phyloP scores from a whole-genome alignment of 2,113 vertebrate species.

The Piliocolobus tephrosceles region DNA sequence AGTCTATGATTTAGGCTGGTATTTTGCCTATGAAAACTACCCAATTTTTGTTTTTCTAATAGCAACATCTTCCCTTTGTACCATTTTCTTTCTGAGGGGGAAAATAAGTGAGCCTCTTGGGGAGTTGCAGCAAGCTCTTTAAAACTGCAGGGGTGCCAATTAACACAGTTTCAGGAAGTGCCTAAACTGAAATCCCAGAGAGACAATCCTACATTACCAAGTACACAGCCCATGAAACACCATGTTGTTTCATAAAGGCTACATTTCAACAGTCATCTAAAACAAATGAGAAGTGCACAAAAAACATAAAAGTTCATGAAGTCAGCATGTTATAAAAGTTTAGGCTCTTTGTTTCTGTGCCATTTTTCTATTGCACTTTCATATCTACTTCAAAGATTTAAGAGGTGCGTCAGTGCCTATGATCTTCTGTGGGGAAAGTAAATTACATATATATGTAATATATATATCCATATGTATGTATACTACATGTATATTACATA shows the following conservation, averaged over 20 bases:
- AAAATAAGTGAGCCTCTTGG: not conserved
- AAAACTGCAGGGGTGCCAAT: slow-evolving; percentile 7
- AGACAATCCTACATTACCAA: not conserved
- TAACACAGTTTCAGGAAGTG: slow-evolving; percentile 9
- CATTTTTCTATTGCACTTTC: not conserved
- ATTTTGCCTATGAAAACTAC: not conserved
- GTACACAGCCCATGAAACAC: not conserved
- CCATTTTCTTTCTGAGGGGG: not conserved
- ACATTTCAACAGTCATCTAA: not conserved
- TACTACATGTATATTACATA: too few species aligned
- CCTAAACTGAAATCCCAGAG: slow-evolving; percentile 18
- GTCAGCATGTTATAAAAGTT: not conserved
- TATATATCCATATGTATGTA: too few species aligned
- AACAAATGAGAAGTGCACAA: not conserved
- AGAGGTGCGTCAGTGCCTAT: not conserved
- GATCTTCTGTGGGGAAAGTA: not conserved
- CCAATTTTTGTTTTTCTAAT: slow-evolving; percentile 36
- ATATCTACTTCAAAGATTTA: not conserved
- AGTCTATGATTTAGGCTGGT: not conserved
- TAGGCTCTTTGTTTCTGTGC: not conserved
- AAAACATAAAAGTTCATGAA: not conserved
- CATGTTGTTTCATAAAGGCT: not conserved
- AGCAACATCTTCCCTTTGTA: slow-evolving; percentile 33
- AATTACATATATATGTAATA: not conserved
- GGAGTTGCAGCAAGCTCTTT: not conserved